Evolutionary conservation across 1,140 invertebrate genomes (phyloP).

Genomic region (Penaeus chinensis): DNA sequence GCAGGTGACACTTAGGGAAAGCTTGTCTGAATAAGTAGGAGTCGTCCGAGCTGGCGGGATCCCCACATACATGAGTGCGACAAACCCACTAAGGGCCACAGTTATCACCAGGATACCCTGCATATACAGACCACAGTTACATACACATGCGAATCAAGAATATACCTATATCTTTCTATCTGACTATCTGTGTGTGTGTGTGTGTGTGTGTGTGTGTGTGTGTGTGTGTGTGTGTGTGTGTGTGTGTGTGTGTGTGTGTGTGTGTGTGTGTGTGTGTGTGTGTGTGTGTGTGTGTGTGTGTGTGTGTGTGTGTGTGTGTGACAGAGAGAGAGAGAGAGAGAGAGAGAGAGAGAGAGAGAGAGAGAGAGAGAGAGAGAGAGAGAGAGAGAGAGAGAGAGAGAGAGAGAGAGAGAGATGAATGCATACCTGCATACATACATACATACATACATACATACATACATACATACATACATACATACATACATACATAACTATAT

Average conservation of each 20-base stretch:
- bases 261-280: no score
- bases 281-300: no score
- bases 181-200: no score
- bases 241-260: no score
- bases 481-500: conserved; percentile 7
- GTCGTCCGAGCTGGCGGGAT: conserved; percentile 55
- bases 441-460: background rate
- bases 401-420: no score
- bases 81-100: conserved; percentile 57
- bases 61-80: conserved; percentile 46
- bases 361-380: no score
- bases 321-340: background rate
- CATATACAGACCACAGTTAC: background rate
- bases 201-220: no score
- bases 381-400: no score
- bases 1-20: conserved; percentile 54
- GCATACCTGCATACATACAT: no score
- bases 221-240: no score
- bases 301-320: conserved; percentile 2
- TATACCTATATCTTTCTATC: no score
- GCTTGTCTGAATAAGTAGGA: conserved; percentile 32
- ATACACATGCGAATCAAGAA: background rate
- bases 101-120: conserved; percentile 56
- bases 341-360: no score
- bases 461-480: conserved; percentile 24